These are phyloP conservation scores for Rhinichthys klamathensis DNA, from an alignment of 2,113 vertebrate genomes.

Conservation along the genomic window DNA sequence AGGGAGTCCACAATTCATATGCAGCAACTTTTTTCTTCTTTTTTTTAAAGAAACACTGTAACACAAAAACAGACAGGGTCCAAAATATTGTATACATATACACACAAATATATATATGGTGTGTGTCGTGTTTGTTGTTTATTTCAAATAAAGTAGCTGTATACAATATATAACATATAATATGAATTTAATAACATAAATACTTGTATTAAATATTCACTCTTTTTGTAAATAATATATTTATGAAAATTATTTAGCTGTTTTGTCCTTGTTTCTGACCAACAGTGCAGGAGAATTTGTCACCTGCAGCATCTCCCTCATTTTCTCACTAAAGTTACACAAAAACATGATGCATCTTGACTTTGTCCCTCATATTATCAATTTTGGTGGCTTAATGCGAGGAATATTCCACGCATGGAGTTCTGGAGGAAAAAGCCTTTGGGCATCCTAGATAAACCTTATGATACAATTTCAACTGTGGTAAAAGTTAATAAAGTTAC, in stretches of 20 bases:
- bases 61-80: not conserved
- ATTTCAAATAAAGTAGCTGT: too few species aligned
- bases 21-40: not conserved
- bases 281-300: not conserved
- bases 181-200: not conserved
- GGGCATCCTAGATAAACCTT: conserved; percentile 2
- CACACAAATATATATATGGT: too few species aligned
- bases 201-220: not conserved
- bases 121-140: too few species aligned
- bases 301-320: not conserved
- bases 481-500: conserved; percentile 11
- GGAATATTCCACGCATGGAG: not conserved
- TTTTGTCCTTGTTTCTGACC: not conserved
- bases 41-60: not conserved
- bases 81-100: too few species aligned
- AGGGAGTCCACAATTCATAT: not conserved
- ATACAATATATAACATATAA: too few species aligned
- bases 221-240: not conserved
- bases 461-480: not conserved
- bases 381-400: not conserved
- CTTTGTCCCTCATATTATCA: not conserved
- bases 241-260: not conserved
- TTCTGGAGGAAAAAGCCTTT: not conserved
- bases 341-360: conserved; percentile 2
- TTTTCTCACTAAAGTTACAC: not conserved